Conservation (phyloP, 2,888 invertebrate species). For the Calliscelio sp. region DNA sequence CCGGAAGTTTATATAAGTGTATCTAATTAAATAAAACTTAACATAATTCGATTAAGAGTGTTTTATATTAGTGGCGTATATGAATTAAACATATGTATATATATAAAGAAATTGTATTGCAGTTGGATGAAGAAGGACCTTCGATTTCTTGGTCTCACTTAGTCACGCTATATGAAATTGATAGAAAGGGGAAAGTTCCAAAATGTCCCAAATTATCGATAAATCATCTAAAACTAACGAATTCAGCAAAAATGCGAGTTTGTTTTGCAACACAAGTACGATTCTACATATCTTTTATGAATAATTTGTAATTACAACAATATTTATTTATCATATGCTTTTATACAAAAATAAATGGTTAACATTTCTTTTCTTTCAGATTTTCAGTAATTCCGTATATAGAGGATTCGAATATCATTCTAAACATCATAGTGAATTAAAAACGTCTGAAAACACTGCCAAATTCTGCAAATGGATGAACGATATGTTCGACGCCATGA, state of each 20-base stretch:
- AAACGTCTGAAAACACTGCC: background rate
- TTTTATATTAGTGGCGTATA: too few species aligned
- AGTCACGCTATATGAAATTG: background rate
- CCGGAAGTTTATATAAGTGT: too few species aligned
- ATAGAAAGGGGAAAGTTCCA: background rate
- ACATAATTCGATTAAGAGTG: too few species aligned
- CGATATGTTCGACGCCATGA: background rate
- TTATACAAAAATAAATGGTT: too few species aligned
- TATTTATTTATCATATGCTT: too few species aligned
- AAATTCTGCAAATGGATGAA: conserved; percentile 2
- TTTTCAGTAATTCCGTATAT: conserved; percentile 9
- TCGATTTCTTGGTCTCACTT: too few species aligned
- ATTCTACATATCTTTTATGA: too few species aligned
- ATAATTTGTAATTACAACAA: too few species aligned
- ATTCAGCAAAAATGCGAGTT: conserved; percentile 21
- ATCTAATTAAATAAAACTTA: too few species aligned
- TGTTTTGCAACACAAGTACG: conserved; percentile 16
- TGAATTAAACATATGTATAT: too few species aligned
- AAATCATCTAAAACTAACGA: background rate
- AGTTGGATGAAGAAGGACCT: too few species aligned
- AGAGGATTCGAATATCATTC: background rate
- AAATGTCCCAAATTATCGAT: conserved; percentile 5
- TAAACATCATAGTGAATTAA: background rate
- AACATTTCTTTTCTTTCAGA: background rate
- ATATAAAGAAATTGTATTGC: too few species aligned